A percentile compares a stretch with the other conserved stretches of the same genome.
These are phyloP conservation scores for Choristoneura fumiferana DNA, from an alignment of 1,140 invertebrate genomes.

Conservation along the genomic window DNA sequence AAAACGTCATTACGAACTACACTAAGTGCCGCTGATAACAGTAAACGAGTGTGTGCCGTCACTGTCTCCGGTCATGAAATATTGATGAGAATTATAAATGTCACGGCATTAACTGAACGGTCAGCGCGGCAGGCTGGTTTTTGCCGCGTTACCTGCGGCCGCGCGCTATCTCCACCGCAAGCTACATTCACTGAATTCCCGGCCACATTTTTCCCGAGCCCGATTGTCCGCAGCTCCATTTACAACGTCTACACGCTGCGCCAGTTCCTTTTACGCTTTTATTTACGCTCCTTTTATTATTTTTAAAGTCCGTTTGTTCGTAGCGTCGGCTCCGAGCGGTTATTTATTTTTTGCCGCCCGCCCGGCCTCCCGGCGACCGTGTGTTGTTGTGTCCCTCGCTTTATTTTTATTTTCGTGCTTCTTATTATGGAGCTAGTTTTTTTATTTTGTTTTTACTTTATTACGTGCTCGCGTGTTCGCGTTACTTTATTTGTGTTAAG, in stretches of 20 bases:
- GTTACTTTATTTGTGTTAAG: constrained; percentile 75
- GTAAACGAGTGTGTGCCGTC: constrained; percentile 5
- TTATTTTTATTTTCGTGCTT: constrained; percentile 77
- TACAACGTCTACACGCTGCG: constrained; percentile 76
- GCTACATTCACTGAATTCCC: constrained; percentile 73
- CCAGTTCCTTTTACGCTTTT: constrained; percentile 78
- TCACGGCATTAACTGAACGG: constrained; percentile 11
- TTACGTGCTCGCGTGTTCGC: constrained; percentile 72
- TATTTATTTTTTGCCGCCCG: constrained; percentile 73
- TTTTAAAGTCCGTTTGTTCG: constrained; percentile 77
- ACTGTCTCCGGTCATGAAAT: constrained; percentile 9
- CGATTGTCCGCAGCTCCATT: constrained; percentile 76
- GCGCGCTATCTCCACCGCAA: constrained; percentile 43
- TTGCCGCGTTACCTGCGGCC: constrained; percentile 32
- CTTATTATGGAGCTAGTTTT: constrained; percentile 75
- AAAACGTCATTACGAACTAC: not conserved
- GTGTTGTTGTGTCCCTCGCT: constrained; percentile 75
- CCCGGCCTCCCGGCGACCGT: constrained; percentile 73
- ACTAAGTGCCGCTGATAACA: constrained; percentile 14
- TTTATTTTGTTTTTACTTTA: constrained; percentile 58
- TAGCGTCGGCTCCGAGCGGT: constrained; percentile 70
- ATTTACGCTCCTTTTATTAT: constrained; percentile 78
- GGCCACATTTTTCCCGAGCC: constrained; percentile 68
- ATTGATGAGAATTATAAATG: constrained; percentile 10
- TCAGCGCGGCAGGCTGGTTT: constrained; percentile 3